Conservation (phyloP, 2,888 invertebrate species). For the Caenorhabditis plicata region DNA sequence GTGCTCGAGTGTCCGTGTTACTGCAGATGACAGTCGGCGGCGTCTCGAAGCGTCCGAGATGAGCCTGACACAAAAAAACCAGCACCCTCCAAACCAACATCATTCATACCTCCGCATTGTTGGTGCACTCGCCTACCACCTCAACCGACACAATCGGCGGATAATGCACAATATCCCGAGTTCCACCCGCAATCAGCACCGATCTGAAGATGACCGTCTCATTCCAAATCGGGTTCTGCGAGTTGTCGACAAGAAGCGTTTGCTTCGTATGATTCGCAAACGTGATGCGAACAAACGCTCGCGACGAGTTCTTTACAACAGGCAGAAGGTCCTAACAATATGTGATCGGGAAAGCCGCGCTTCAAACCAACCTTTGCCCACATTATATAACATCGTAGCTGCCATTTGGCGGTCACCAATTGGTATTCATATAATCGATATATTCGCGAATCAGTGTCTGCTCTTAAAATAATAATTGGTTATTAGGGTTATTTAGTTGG, state of each 20-base stretch:
- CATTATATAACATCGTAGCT: conserved; percentile 46
- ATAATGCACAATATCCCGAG: conserved; percentile 36
- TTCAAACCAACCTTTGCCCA: too few species aligned
- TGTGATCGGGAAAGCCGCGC: too few species aligned
- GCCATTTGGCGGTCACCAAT: conserved; percentile 36
- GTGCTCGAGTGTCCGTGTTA: conserved; percentile 34
- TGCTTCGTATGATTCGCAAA: conserved; percentile 50
- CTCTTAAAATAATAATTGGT: conserved; percentile 4
- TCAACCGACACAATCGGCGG: conserved; percentile 58
- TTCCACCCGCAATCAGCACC: conserved; percentile 35
- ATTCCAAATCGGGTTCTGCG: conserved; percentile 61
- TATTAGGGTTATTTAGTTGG: not conserved
- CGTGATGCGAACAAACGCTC: conserved; percentile 54
- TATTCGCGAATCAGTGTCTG: conserved; percentile 1
- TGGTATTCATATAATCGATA: conserved; percentile 56
- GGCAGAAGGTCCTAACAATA: conserved; percentile 52
- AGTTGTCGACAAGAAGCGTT: conserved; percentile 49
- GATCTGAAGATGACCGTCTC: conserved; percentile 57
- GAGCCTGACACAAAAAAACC: too few species aligned
- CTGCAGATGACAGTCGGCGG: conserved; percentile 44
- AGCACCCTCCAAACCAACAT: too few species aligned
- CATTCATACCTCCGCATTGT: conserved; percentile 27
- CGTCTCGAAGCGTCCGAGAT: conserved; percentile 51
- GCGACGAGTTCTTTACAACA: conserved; percentile 37
- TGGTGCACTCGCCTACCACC: conserved; percentile 49